Evolutionary conservation across 2,888 invertebrate genomes (phyloP).

Genomic region (Amiota mariae): DNA sequence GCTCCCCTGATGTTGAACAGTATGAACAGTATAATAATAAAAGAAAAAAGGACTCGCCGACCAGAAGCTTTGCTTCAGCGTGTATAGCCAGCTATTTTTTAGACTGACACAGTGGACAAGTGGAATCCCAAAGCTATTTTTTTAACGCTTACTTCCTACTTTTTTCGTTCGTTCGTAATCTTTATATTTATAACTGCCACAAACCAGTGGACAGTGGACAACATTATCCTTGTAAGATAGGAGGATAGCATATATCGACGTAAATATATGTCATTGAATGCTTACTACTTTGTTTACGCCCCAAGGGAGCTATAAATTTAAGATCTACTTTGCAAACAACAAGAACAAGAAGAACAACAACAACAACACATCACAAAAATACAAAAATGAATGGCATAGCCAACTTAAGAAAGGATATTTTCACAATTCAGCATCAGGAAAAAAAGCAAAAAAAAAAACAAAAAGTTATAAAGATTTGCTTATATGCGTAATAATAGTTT

Average conservation of each 20-base stretch:
- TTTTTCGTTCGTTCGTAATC: constrained; percentile 57
- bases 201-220: constrained; percentile 41
- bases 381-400: background rate
- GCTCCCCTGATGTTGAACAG: constrained; percentile 38
- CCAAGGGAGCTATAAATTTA: constrained; percentile 73
- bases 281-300: constrained; percentile 65
- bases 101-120: constrained; percentile 38
- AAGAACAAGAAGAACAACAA: constrained; percentile 48
- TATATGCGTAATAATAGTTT: constrained; percentile 13
- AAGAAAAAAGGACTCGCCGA: no score
- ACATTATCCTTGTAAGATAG: constrained; percentile 39
- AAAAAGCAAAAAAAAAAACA: background rate
- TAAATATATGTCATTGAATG: constrained; percentile 62
- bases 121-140: constrained; percentile 39
- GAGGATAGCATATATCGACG: constrained; percentile 55
- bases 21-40: background rate
- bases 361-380: constrained; percentile 32
- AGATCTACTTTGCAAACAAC: constrained; percentile 69
- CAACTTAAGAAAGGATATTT: constrained; percentile 6
- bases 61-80: background rate
- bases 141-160: constrained; percentile 9
- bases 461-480: constrained; percentile 19
- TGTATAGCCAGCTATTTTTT: background rate
- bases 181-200: constrained; percentile 63
- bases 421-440: background rate